phyloP scores from a whole-genome alignment of 2,797 vertebrate species.

The Amazona finschi region DNA sequence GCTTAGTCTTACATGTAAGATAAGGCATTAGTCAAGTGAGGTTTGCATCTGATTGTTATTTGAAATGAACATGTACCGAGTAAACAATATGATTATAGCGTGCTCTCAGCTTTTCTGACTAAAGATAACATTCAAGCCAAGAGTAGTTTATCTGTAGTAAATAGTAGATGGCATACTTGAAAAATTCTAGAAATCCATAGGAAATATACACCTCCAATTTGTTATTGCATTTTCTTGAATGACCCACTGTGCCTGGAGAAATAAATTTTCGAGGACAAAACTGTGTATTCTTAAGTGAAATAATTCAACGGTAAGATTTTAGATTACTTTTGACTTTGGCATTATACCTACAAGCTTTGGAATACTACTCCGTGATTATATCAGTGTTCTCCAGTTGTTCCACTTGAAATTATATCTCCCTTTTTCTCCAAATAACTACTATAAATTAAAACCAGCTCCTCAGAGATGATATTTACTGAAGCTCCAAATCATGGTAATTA shows the following conservation, averaged over 20 bases:
- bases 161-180: not conserved
- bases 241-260: not conserved
- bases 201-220: not conserved
- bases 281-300: not conserved
- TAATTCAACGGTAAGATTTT: conserved; percentile 12
- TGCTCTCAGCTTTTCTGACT: not conserved
- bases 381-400: conserved; percentile 36
- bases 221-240: not conserved
- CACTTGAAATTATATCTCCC: conserved; percentile 64
- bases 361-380: conserved; percentile 24
- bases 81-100: not conserved
- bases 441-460: conserved; percentile 60
- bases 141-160: not conserved
- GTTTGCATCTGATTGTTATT: not conserved
- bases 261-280: not conserved
- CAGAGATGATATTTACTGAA: conserved; percentile 34
- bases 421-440: conserved; percentile 55
- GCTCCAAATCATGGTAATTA: conserved; percentile 58
- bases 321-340: conserved; percentile 44
- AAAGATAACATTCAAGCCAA: not conserved
- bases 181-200: not conserved
- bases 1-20: not conserved
- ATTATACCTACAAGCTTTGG: conserved; percentile 15
- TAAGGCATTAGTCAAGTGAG: not conserved
- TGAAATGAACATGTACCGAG: not conserved